Base-by-base conservation (phyloP, 2,888 invertebrate species). In the Choristoneura rosaceana region DNA sequence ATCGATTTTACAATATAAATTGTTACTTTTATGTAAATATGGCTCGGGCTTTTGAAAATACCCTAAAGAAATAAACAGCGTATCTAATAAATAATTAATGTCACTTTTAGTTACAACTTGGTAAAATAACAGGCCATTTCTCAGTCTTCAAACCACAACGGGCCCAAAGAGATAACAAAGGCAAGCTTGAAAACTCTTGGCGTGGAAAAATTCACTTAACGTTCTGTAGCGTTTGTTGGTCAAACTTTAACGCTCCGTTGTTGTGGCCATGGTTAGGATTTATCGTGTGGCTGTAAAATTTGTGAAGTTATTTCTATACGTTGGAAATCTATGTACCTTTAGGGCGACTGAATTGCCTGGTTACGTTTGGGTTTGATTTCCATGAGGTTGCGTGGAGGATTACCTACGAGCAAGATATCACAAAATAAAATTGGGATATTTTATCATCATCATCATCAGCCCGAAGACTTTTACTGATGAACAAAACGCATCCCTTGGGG, bases 121-220 rank as follows among this genome's bases (percentile, higher is more conserved):
- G 52, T 8, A 17, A 52, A 17, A 52, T 47, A 52, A 52, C 10
- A 50, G 17, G 52, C 17, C 8, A 17, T 52, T 17, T 52, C 50
- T 59, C 34, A 59, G 59, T 59, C 59, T 38, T 8, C 33, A 33
- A 67, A 45, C 66, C 43, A 34, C 58, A 67, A 34, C 33, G 15
- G 33, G 45, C 15, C 14, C 43, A 41, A 59, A 17, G 10, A 38
- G 52, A 41, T 52, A 55, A 45, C 45, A 60, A 65, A 47, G 50
- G 59, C 70, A 33, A 25, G 70, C 33, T 70, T 50, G 47, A 45
- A 25, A 70, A 43, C 50, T 41, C 33, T 60, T 70, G 25, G 47
- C 50, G 60, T 60, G 70, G 70, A 60, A 70, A 70, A 70, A 60
- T 70, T 60, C 50, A 3, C 50, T 63, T 33, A 65, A 65, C 60